These are phyloP conservation scores for Drosophila niveifrons DNA, from an alignment of 2,888 invertebrate species.

Conservation along the genomic window DNA sequence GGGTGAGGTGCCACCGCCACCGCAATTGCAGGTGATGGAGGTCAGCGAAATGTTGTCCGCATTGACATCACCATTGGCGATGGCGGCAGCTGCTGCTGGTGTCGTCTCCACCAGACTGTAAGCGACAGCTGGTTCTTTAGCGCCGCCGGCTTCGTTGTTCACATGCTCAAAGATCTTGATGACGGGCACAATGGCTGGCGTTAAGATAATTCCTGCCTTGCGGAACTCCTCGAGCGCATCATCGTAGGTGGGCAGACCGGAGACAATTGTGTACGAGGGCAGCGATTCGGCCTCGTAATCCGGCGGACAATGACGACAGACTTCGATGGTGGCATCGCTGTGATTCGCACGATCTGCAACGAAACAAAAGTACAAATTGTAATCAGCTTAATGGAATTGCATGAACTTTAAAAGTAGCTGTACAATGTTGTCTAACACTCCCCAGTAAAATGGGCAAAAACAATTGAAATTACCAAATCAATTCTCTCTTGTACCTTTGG, in stretches of 20 bases:
- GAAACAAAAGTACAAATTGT: neutral
- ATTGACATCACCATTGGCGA: conserved; percentile 27
- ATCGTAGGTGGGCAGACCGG: conserved; percentile 88
- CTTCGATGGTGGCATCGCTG: conserved; percentile 78
- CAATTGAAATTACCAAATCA: conserved; percentile 68
- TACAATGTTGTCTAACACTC: neutral
- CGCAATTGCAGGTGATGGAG: conserved; percentile 81
- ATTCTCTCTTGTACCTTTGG: conserved; percentile 56
- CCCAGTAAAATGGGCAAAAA: conserved; percentile 22
- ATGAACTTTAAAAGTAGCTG: neutral
- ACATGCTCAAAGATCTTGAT: conserved; percentile 83
- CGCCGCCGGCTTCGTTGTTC: conserved; percentile 35
- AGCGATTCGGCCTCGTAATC: conserved; percentile 87
- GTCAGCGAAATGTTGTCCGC: conserved; percentile 75
- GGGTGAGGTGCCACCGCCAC: conserved; percentile 52
- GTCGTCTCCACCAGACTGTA: conserved; percentile 70
- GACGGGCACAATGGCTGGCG: conserved; percentile 80
- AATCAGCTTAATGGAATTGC: neutral
- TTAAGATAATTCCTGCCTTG: conserved; percentile 84
- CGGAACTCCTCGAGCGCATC: conserved; percentile 88
- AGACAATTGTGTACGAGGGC: conserved; percentile 88
- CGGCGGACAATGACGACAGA: conserved; percentile 83
- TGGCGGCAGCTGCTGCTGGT: neutral
- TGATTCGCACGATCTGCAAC: conserved; percentile 85
- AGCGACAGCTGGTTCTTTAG: conserved; percentile 65